Base-by-base conservation (phyloP, 1,140 invertebrate species). In the Drosophila pseudoobscura region DNA sequence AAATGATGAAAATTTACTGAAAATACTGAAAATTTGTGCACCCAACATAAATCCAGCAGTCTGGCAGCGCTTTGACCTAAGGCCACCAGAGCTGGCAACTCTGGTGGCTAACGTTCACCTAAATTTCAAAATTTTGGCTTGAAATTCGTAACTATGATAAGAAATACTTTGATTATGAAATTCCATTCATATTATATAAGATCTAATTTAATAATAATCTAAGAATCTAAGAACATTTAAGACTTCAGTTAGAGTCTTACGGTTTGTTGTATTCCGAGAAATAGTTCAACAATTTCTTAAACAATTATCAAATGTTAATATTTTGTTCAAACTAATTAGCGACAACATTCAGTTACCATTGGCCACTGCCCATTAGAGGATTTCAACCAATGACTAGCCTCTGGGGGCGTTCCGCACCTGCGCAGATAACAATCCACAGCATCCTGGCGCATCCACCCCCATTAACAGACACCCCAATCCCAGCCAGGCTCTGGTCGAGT, bases 401-500 rank as follows among this genome's bases (percentile, higher is more conserved):
- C 4, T 1, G 60, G 46, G 61, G 82, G 83, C 83, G 82, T 68
- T 49, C 49, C 63, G 70, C 59, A 56, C 35, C 65, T 87, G 82
- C 82, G 84, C 75, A 64, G 5, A 69, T 2, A 6, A 11, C 26
- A 15, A 15, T 6, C 13, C 43, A 26, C 78, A 87, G 79, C 83
- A 88, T 83, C 66, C 70, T 44, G 15, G 6, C 6, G 17, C 39
- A 64, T 13, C 78, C 71, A 78, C 83, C 83, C 74, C 53, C 44
- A 39, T 45, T 35, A 20, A 50, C 9, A 13, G 22, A 31, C 29
- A 51, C 47, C 45, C n/a, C 56, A 43, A 65, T 59, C 58, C 59
- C 44, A 49, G 55, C 55, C 61, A 22, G 26, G 43, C 44, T 60
- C 52, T 17, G 7, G 29, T 31, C 53, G n/a, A 56, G 47, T 49